Conservation (phyloP, 2,113 vertebrate genomes). For the Zapornia atra region DNA sequence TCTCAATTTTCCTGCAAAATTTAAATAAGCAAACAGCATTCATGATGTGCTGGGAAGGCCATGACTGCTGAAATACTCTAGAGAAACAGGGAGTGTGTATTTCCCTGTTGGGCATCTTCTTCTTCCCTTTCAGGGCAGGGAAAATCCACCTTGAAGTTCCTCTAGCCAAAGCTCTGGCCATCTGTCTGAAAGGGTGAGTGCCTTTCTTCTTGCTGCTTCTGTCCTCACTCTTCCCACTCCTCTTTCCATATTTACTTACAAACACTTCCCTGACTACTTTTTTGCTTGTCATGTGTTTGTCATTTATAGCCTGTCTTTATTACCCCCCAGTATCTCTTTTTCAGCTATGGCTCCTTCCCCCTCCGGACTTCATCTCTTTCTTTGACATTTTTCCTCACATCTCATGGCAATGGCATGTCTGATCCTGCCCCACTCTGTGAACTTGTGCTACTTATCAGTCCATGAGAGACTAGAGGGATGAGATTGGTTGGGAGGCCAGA, state of each 20-base stretch:
- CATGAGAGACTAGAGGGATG: not conserved
- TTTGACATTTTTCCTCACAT: not conserved
- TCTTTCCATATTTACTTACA: conserved; percentile 18
- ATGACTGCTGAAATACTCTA: not conserved
- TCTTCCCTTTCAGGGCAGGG: not conserved
- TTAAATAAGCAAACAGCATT: not conserved
- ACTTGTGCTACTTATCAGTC: not conserved
- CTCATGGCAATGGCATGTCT: not conserved
- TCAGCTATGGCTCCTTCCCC: not conserved
- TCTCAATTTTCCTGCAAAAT: not conserved
- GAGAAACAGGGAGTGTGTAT: not conserved
- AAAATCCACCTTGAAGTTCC: not conserved
- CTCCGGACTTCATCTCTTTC: not conserved
- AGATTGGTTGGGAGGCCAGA: not conserved
- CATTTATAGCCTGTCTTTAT: not conserved
- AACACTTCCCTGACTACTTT: not conserved
- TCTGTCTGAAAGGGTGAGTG: not conserved
- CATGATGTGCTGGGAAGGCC: fast-evolving
- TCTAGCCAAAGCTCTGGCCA: not conserved
- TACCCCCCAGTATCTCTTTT: not conserved
- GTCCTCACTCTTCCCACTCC: conserved; percentile 14
- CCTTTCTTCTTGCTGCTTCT: not conserved
- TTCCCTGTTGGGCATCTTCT: not conserved
- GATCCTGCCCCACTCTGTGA: not conserved
- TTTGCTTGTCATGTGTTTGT: not conserved